Evolutionary conservation across 2,797 vertebrate species (phyloP), one percentile per base, ranked within the genome.

Genomic region (Lophius americanus): DNA sequence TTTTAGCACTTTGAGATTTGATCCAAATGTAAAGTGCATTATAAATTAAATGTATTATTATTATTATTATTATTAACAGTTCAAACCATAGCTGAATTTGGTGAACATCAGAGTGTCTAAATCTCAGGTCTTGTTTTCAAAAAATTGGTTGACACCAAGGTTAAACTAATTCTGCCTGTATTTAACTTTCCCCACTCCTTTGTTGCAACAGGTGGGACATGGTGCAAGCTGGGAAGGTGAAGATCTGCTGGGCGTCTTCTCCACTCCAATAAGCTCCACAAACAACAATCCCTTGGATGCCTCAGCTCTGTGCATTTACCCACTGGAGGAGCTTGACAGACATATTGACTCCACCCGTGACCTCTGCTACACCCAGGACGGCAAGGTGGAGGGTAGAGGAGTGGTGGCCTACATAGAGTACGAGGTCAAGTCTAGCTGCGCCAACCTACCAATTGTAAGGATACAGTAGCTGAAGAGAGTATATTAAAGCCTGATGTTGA

Each of bases 401-500:
- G 93, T 95, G 75, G 92, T 94, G 77, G 96, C 97, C 2, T 98
- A 98, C 86, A 99, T 99, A 3, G 97, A 98, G 73, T 99, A 99
- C 0, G 96, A 98, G 12, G 97, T 99, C 81, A 97, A 96, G 75
- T 98, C 97, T 14, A 95, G 94, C 91, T 99, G 97, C 32, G 96
- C 96, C 66, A 95, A 94, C 85, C 92, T 99, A 63, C 96, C 95
- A 0, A 79, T 88, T 84, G 97, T 99, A 90, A 95, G 95, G 12
- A 74, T 10, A 9, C 14, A n/a, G n/a, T 5, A 7, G 23, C 23
- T 23, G 2, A 23, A 23, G 23, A 23, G 2, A 23, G 23, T 23
- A 23, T 23, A 23, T 23, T 23, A 23, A 23, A 23, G 23, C 46
- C 42, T 50, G n/a, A 47, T 60, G 54, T 64, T 51, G 11, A 64